These are phyloP conservation scores for Clarias macrocephalus DNA, from an alignment of 2,113 vertebrate genomes.

Conservation along the genomic window DNA sequence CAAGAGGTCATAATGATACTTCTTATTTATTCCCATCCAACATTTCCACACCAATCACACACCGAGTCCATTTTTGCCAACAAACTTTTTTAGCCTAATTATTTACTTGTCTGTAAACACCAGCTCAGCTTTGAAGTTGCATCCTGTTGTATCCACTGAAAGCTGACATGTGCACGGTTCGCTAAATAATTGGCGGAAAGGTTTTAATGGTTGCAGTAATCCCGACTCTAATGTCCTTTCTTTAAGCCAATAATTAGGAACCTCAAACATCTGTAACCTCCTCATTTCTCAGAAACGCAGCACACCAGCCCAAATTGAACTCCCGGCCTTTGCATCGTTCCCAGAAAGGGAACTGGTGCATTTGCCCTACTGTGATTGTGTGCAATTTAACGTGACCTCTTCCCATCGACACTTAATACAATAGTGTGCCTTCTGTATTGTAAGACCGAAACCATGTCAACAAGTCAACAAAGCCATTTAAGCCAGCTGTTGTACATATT, in stretches of 20 bases:
- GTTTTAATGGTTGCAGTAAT: conserved; percentile 26
- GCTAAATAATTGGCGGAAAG: conserved; percentile 52
- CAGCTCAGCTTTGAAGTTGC: not conserved
- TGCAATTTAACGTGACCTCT: conserved; percentile 30
- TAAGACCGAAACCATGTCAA: conserved; percentile 20
- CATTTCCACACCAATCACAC: not conserved
- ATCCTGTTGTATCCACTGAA: conserved; percentile 43
- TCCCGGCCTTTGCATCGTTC: conserved; percentile 27
- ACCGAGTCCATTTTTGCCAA: not conserved
- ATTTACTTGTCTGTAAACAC: not conserved
- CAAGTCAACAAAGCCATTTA: conserved; percentile 12
- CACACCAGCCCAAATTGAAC: not conserved
- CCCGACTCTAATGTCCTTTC: not conserved
- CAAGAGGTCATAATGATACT: not conserved
- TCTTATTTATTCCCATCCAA: not conserved
- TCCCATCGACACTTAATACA: conserved; percentile 16
- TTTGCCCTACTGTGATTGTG: conserved; percentile 15
- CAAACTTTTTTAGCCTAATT: not conserved
- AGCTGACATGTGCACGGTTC: conserved; percentile 1
- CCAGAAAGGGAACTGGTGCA: conserved; percentile 12
- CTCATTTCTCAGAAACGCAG: conserved; percentile 45
- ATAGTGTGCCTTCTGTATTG: not conserved
- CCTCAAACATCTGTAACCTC: conserved; percentile 25
- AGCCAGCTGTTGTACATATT: conserved; percentile 12
- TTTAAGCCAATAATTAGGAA: conserved; percentile 33